Base-by-base conservation (phyloP, 2,113 vertebrate species). In the Sylvia atricapilla region DNA sequence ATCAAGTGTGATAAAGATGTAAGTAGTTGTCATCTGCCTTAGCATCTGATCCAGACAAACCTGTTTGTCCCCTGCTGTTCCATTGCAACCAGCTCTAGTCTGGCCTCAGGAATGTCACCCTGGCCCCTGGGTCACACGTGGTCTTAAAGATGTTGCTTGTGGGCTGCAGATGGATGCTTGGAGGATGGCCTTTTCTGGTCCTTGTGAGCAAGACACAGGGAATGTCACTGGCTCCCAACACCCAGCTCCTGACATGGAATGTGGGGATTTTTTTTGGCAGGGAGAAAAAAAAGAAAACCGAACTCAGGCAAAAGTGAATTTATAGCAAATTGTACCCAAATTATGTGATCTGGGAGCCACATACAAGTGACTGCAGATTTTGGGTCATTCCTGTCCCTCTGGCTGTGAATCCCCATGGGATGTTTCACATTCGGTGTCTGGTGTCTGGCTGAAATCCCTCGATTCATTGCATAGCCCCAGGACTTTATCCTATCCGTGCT, bases 1-100 rank as follows among this genome's bases (percentile, higher is more conserved):
- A 87, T 72, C 49, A 80, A 87, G 43, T 68, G 68, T 63, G 88
- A 87, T 82, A 35, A 80, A 95, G 87, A 93, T 92, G 83, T 80
- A 76, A 93, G 87, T 49, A 58, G 80, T 60, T 68, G 23, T 85
- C 55, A 58, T 87, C 81, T 88, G 47, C 83, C 84, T 83, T 49
- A 37, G 53, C 11, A 19, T 73, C 39, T 77, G 59, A 10, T 76
- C 50, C 7, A 11, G 47, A 69, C 58, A 78, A 85, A 86, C 63
- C 70, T 62, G 59, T 68, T 68, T 77, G 89, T 4, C 60, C 30
- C 41, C 41, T 1, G 0, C 21, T 63, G 59, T 18, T 49, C 67
- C 2, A 1, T 27, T 62, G 60, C 28, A 78, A 15, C 60, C 83
- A 75, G 75, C 35, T 15, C 25, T 59, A 44, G 13, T 62, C 39